phyloP scores from a whole-genome alignment of 2,113 vertebrate species.

The Sialia sialis region DNA sequence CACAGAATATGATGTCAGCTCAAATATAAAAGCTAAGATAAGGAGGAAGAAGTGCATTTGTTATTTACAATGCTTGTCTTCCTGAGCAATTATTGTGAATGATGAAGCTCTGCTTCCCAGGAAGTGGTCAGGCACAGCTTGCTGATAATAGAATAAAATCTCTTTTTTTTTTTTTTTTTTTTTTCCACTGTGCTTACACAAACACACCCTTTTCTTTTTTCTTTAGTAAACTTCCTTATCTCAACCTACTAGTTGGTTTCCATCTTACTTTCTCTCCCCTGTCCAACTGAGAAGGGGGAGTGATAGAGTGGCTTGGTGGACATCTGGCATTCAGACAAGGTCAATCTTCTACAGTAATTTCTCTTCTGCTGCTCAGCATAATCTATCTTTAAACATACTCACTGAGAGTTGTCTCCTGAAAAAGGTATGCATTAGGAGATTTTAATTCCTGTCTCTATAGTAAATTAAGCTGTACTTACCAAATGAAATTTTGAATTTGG shows the following conservation, averaged over 20 bases:
- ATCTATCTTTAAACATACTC: not conserved
- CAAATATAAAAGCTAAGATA: not conserved
- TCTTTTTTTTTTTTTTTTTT: not conserved
- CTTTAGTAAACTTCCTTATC: not conserved
- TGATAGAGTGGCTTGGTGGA: not conserved
- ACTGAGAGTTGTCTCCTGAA: not conserved
- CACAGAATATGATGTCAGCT: not conserved
- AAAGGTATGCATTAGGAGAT: not conserved
- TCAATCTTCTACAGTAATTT: not conserved
- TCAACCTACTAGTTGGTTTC: fast-evolving
- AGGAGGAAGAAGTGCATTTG: not conserved
- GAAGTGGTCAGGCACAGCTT: not conserved
- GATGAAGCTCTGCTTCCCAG: not conserved
- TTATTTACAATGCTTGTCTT: not conserved
- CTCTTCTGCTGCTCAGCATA: not conserved
- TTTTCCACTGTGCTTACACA: not conserved
- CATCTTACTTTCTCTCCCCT: not conserved
- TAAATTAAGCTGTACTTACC: not conserved
- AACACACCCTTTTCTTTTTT: not conserved
- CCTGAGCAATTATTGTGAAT: fast-evolving
- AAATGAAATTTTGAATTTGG: not conserved
- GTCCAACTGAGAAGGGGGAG: fast-evolving
- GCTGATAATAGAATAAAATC: not conserved
- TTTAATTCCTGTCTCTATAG: not conserved
- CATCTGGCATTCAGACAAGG: not conserved